Percentiles rank a stretch among this genome's conserved stretches.
Conservation (phyloP, 1,140 invertebrate genomes). For the Heliconius eleuchia region DNA sequence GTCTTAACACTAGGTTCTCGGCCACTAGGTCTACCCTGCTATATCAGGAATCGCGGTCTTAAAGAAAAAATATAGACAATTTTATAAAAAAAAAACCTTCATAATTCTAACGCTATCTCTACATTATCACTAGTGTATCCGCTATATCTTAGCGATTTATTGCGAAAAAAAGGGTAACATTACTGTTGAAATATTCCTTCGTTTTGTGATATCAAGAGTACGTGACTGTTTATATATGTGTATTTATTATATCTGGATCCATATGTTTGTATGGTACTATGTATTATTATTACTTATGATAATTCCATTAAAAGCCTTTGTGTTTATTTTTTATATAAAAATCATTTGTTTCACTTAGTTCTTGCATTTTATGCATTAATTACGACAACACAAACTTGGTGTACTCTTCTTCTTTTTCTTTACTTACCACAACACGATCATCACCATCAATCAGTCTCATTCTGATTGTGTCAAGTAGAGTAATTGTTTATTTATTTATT, state of each 20-base stretch:
- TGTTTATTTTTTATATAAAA: too few relatives aligned
- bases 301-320: too few relatives aligned
- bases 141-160: slow-evolving; percentile 20
- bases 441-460: too few relatives aligned
- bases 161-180: slow-evolving; percentile 30
- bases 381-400: too few relatives aligned
- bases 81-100: background rate
- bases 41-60: background rate
- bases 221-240: background rate
- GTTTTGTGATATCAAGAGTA: background rate
- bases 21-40: background rate
- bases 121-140: background rate
- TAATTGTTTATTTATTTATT: too few relatives aligned
- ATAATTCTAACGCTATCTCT: slow-evolving; percentile 3
- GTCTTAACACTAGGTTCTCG: background rate
- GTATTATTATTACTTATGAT: too few relatives aligned
- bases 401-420: too few relatives aligned
- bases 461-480: too few relatives aligned
- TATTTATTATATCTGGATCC: background rate
- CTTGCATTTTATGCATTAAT: too few relatives aligned
- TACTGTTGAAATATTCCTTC: slow-evolving; percentile 3
- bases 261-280: background rate
- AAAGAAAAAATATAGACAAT: too few relatives aligned
- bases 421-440: too few relatives aligned
- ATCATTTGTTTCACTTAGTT: too few relatives aligned